A percentile compares a stretch with the other conserved stretches of the same genome.
Evolutionary conservation across 1,140 invertebrate species (phyloP).

Genomic region (Tribolium madens): DNA sequence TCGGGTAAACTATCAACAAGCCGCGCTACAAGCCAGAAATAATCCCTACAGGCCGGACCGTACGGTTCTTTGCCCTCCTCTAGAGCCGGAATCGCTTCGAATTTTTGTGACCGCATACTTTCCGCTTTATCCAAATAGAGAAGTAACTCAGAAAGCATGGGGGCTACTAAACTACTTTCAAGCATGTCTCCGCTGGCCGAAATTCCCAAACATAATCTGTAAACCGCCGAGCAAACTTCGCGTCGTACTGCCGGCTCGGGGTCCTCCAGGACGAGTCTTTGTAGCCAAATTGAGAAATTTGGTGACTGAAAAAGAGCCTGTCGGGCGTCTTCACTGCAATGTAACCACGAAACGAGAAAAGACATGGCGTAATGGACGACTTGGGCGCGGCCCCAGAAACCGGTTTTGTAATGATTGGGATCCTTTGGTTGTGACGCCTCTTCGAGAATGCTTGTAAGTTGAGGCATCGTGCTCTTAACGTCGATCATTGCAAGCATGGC

Average conservation of each 20-base stretch:
- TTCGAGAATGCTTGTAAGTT: slow-evolving; percentile 87
- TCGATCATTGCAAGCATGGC: slow-evolving; percentile 87
- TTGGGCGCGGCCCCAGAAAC: slow-evolving; percentile 84
- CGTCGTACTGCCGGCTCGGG: slow-evolving; percentile 87
- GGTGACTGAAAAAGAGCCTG: slow-evolving; percentile 75
- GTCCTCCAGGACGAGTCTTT: slow-evolving; percentile 84
- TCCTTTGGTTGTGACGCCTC: slow-evolving; percentile 85
- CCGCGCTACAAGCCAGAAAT: slow-evolving; percentile 91
- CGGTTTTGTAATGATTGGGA: slow-evolving; percentile 86
- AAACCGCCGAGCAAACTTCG: slow-evolving; percentile 90
- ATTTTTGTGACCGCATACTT: slow-evolving; percentile 81
- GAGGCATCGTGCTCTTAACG: slow-evolving; percentile 82
- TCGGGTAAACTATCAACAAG: slow-evolving; percentile 87
- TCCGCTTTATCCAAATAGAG: slow-evolving; percentile 85
- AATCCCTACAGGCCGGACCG: slow-evolving; percentile 92
- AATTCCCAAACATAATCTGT: slow-evolving; percentile 85
- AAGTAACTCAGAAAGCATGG: slow-evolving; percentile 83
- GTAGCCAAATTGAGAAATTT: slow-evolving; percentile 79
- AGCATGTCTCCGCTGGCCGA: slow-evolving; percentile 71
- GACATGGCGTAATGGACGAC: slow-evolving; percentile 85
- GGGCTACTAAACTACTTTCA: slow-evolving; percentile 75
- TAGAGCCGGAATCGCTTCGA: slow-evolving; percentile 69
- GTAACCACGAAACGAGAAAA: slow-evolving; percentile 85
- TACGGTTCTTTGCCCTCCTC: slow-evolving; percentile 93
- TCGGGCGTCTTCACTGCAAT: slow-evolving; percentile 77